Conservation (phyloP, 2,113 vertebrate genomes). For the Trochalopteron elliotii region DNA sequence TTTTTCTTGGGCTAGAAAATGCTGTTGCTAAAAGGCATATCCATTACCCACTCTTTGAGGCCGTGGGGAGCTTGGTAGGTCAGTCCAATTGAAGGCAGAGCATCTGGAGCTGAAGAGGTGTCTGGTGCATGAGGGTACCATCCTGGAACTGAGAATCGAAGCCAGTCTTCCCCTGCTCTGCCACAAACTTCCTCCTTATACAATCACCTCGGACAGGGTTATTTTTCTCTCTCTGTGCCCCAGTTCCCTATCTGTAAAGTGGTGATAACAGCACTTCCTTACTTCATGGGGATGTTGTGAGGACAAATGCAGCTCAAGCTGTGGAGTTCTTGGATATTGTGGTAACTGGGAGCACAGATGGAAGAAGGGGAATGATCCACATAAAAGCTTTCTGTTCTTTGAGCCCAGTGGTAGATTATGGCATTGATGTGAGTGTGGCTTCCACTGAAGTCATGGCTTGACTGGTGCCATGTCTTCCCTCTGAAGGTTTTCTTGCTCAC, state of each 20-base stretch:
- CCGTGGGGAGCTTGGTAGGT: neutral
- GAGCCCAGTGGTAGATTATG: neutral
- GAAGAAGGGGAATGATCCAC: neutral
- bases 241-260: conserved; percentile 55
- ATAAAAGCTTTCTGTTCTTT: neutral
- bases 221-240: conserved; percentile 30
- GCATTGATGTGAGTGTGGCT: neutral
- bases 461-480: neutral
- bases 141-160: neutral
- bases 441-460: neutral
- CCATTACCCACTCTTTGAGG: neutral
- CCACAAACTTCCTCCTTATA: conserved; percentile 40
- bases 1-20: neutral
- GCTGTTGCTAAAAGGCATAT: neutral
- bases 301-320: neutral
- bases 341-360: neutral
- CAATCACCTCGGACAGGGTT: neutral
- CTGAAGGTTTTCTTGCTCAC: neutral
- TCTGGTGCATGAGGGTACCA: neutral
- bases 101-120: neutral
- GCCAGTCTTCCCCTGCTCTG: neutral
- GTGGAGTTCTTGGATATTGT: neutral
- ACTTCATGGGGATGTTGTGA: conserved; percentile 27
- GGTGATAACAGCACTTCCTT: conserved; percentile 59
- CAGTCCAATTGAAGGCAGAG: neutral